Conservation (phyloP, 2,888 invertebrate genomes). For the Sceliomorpha sp. region DNA sequence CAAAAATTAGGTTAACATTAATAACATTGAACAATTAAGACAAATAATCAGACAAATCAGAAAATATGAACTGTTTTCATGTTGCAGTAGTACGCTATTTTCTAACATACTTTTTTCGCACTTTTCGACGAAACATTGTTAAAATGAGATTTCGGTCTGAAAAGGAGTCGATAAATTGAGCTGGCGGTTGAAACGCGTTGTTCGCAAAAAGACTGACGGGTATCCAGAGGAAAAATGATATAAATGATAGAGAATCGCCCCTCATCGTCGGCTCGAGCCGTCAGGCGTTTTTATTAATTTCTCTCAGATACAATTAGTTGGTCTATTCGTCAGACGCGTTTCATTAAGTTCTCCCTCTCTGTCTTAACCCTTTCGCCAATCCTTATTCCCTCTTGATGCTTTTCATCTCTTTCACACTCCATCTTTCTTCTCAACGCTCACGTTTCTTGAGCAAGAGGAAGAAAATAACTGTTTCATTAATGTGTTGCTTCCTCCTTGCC, state of each 20-base stretch:
- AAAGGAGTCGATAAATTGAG: slow-evolving; percentile 55
- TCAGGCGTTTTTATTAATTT: slow-evolving; percentile 79
- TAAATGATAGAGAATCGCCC: slow-evolving; percentile 71
- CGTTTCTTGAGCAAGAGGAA: slow-evolving; percentile 39
- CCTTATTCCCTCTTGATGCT: slow-evolving; percentile 53
- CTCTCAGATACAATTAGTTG: slow-evolving; percentile 80
- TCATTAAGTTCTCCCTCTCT: slow-evolving; percentile 75
- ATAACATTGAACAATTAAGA: no score
- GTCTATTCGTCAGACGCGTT: slow-evolving; percentile 79
- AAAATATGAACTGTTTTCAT: no score
- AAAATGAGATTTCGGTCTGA: slow-evolving; percentile 49
- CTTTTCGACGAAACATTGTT: slow-evolving; percentile 21
- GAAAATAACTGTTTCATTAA: slow-evolving; percentile 47
- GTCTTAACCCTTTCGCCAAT: slow-evolving; percentile 62
- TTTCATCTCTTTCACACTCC: slow-evolving; percentile 59
- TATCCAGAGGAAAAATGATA: slow-evolving; percentile 70
- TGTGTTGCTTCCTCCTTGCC: slow-evolving; percentile 16
- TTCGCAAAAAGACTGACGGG: slow-evolving; percentile 57
- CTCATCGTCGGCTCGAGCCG: slow-evolving; percentile 62
- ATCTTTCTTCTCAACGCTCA: slow-evolving; percentile 50
- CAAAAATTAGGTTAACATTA: neutral
- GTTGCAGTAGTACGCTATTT: no score
- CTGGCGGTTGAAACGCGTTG: slow-evolving; percentile 52
- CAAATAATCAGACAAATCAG: no score
- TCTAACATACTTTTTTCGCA: no score